phyloP scores from a whole-genome alignment of 2,888 invertebrate species.

The Agonopterix alstromeriana region DNA sequence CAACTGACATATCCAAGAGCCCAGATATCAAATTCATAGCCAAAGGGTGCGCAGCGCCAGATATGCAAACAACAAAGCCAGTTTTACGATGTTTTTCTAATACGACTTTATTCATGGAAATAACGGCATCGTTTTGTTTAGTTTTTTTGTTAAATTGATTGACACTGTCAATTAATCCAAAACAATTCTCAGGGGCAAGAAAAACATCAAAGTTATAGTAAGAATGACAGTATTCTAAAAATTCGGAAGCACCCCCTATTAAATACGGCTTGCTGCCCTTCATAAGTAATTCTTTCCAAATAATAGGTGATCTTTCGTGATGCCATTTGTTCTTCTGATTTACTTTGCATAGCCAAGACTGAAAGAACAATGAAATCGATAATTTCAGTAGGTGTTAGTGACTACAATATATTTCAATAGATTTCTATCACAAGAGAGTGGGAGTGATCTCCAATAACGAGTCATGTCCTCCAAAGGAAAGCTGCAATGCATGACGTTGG shows the following conservation, averaged over 20 bases:
- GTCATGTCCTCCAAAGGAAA: too few relatives aligned
- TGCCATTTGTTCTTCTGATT: conserved; percentile 76
- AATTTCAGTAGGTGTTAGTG: neutral
- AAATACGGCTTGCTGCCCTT: conserved; percentile 73
- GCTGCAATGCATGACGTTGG: too few relatives aligned
- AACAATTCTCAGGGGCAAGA: conserved; percentile 38
- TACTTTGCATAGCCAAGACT: conserved; percentile 68
- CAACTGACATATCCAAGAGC: conserved; percentile 36
- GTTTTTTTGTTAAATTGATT: conserved; percentile 39
- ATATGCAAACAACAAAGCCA: conserved; percentile 43
- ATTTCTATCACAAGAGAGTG: neutral
- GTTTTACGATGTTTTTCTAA: conserved; percentile 13
- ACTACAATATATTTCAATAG: neutral
- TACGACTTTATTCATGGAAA: conserved; percentile 1
- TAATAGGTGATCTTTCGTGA: conserved; percentile 69
- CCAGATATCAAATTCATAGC: conserved; percentile 50
- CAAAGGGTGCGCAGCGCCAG: conserved; percentile 45
- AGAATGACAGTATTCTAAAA: conserved; percentile 78
- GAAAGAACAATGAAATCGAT: neutral
- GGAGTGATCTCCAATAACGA: neutral
- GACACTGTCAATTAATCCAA: conserved; percentile 36
- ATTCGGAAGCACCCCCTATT: conserved; percentile 77
- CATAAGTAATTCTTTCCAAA: conserved; percentile 78
- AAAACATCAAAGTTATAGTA: conserved; percentile 71
- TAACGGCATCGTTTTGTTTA: conserved; percentile 14